Percentiles rank a stretch among this genome's conserved stretches.
Conservation (phyloP, 2,888 invertebrate genomes). For the Polyommatus icarus region DNA sequence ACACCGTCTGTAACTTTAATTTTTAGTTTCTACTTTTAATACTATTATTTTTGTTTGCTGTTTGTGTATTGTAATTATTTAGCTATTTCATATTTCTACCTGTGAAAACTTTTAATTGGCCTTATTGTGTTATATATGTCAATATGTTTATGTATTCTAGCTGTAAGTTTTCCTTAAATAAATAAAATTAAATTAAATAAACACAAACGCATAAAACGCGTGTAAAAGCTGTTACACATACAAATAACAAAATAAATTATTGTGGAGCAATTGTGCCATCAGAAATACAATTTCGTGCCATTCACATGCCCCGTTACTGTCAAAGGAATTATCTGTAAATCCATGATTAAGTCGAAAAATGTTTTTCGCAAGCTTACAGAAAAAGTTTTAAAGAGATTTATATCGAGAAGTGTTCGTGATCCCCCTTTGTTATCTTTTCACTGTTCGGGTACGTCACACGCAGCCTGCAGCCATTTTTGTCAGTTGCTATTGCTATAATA, state of each 20-base stretch:
- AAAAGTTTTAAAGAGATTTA: neutral
- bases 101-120: no score
- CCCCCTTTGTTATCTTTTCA: neutral
- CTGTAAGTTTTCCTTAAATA: no score
- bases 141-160: no score
- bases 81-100: no score
- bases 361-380: neutral
- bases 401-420: neutral
- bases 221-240: no score
- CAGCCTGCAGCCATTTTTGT: neutral
- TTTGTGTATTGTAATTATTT: no score
- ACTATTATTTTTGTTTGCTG: no score
- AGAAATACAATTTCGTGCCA: conserved; percentile 1
- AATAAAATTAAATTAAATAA: no score
- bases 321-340: conserved; percentile 5
- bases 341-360: neutral
- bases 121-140: no score
- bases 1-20: no score
- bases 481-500: neutral
- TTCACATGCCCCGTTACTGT: conserved; percentile 1
- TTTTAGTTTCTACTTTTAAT: no score
- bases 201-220: no score
- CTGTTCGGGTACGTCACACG: neutral
- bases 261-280: neutral
- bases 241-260: neutral